Percentiles rank a stretch among this genome's conserved stretches.
Evolutionary conservation across 2,113 vertebrate species (phyloP).

Genomic region (Neodontobutis hainanensis): DNA sequence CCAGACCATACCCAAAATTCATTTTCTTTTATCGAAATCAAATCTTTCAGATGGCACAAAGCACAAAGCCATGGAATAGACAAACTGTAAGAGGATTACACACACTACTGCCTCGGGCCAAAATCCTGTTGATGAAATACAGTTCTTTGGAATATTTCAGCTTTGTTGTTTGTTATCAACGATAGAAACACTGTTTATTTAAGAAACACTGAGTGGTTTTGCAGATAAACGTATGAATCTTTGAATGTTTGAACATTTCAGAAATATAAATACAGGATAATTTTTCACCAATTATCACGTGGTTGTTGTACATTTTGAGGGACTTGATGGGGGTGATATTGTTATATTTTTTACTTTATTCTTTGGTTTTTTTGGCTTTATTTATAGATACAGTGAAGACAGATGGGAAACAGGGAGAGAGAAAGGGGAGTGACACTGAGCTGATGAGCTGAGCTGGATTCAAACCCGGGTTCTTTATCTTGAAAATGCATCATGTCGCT

Average conservation of each 20-base stretch:
- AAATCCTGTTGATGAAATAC: not conserved
- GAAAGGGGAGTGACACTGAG: too few relatives aligned
- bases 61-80: not conserved
- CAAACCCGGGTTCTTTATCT: too few relatives aligned
- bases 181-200: not conserved
- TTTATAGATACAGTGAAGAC: too few relatives aligned
- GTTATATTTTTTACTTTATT: too few relatives aligned
- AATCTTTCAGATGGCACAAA: not conserved
- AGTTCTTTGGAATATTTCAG: not conserved
- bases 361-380: too few relatives aligned
- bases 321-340: too few relatives aligned
- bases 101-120: not conserved
- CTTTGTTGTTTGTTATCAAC: not conserved
- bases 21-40: conserved; percentile 3
- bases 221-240: not conserved
- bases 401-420: too few relatives aligned
- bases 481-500: too few relatives aligned
- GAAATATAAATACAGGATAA: not conserved
- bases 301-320: too few relatives aligned
- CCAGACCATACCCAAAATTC: not conserved
- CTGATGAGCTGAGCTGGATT: too few relatives aligned
- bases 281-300: not conserved
- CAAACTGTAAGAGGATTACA: conserved; percentile 2
- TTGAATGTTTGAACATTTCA: not conserved
- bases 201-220: not conserved